Evolutionary conservation across 1,140 invertebrate genomes (phyloP).

Genomic region (Leptonema lineaticorne): DNA sequence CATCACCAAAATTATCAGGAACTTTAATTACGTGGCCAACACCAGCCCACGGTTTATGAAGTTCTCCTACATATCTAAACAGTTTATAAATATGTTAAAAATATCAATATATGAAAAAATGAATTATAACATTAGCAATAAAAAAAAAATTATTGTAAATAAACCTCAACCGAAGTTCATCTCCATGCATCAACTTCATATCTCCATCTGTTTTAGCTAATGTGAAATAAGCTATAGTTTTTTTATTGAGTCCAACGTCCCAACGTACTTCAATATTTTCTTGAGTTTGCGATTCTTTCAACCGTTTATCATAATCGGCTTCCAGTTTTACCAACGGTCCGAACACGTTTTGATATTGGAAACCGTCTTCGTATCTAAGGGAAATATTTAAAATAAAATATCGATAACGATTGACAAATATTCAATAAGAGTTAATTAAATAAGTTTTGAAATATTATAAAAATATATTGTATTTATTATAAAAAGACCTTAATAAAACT

Average conservation of each 20-base stretch:
- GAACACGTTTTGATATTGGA: slow-evolving; percentile 99
- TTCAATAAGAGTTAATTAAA: no score
- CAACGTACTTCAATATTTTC: slow-evolving; percentile 98
- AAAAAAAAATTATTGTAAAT: no score
- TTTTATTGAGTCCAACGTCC: slow-evolving; percentile 98
- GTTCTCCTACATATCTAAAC: slow-evolving; percentile 84
- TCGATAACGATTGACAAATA: background rate
- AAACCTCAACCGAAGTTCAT: slow-evolving; percentile 87
- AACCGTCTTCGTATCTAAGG: slow-evolving; percentile 90
- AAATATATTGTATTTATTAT: background rate
- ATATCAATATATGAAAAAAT: slow-evolving; percentile 15
- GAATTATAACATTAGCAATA: slow-evolving; percentile 5
- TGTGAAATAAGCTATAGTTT: slow-evolving; percentile 96
- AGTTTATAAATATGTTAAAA: slow-evolving; percentile 8
- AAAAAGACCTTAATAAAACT: slow-evolving; percentile 73
- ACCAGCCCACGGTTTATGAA: slow-evolving; percentile 92
- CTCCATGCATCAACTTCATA: slow-evolving; percentile 99
- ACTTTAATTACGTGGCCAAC: slow-evolving; percentile 98
- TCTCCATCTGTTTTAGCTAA: slow-evolving; percentile 97
- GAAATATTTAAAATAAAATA: slow-evolving; percentile 28
- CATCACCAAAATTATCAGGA: slow-evolving; percentile 97
- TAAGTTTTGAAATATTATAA: background rate
- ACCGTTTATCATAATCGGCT: slow-evolving; percentile 96
- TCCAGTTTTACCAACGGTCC: slow-evolving; percentile 95
- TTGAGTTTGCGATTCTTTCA: slow-evolving; percentile 98